A percentile compares a stretch with the other conserved stretches of the same genome.
These are phyloP conservation scores for Drosophila lutescens DNA, from an alignment of 2,888 invertebrate genomes.

Conservation along the genomic window DNA sequence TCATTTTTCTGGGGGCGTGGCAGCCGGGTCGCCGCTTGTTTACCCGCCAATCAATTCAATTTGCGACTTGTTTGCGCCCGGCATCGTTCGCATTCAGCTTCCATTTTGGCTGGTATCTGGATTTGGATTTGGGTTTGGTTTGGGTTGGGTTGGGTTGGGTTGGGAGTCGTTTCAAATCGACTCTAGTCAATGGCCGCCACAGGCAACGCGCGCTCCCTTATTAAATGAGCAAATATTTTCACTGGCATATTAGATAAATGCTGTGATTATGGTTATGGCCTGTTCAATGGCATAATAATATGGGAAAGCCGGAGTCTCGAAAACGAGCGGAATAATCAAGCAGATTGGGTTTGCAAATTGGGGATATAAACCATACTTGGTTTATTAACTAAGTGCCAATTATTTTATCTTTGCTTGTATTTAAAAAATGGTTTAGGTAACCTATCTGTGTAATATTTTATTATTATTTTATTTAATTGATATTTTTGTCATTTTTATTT, in stretches of 20 bases:
- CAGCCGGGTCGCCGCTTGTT: constrained; percentile 48
- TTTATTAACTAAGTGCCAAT: neutral
- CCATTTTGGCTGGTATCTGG: constrained; percentile 21
- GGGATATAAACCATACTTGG: neutral
- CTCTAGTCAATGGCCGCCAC: constrained; percentile 22
- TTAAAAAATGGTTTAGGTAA: no score
- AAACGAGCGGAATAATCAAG: constrained; percentile 23
- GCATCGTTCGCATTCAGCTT: constrained; percentile 40
- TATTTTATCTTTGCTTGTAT: no score
- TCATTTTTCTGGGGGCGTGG: constrained; percentile 18
- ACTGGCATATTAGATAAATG: constrained; percentile 46
- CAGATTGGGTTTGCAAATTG: constrained; percentile 5
- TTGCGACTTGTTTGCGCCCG: constrained; percentile 53
- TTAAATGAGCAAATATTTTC: constrained; percentile 55
- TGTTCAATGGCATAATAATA: constrained; percentile 38
- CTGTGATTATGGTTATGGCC: constrained; percentile 50
- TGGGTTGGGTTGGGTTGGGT: neutral
- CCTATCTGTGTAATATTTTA: no score
- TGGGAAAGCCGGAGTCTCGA: neutral
- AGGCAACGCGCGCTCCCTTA: constrained; percentile 22
- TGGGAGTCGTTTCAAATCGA: constrained; percentile 2
- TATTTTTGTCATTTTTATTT: no score
- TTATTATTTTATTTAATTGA: no score
- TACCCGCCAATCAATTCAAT: constrained; percentile 63
- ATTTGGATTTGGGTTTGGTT: neutral